Percentiles rank a stretch among this genome's conserved stretches.
Conservation (phyloP, 2,888 invertebrate species). For the Scotopteryx bipunctaria region DNA sequence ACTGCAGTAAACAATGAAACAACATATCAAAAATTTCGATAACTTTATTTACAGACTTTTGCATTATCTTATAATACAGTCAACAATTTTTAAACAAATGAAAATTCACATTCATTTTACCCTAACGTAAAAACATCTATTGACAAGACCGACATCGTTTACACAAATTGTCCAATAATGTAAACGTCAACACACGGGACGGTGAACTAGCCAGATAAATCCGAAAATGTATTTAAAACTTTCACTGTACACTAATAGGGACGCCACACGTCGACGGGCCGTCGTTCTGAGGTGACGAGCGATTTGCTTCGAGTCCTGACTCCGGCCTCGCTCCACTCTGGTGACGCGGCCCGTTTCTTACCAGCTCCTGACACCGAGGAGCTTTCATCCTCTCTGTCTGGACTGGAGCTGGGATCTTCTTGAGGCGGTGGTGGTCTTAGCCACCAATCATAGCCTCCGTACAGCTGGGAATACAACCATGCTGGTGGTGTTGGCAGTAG, state of each 20-base stretch:
- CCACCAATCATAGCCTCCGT: constrained; percentile 89
- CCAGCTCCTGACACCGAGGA: constrained; percentile 66
- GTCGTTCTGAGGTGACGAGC: constrained; percentile 70
- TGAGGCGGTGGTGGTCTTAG: constrained; percentile 75
- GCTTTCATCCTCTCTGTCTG: constrained; percentile 73
- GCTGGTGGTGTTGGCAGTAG: constrained; percentile 89
- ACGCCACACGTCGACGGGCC: constrained; percentile 90
- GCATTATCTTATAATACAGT: constrained; percentile 82
- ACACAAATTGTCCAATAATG: constrained; percentile 46
- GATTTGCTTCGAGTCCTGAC: constrained; percentile 74
- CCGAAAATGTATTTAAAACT: constrained; percentile 32
- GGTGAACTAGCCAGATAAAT: constrained; percentile 51
- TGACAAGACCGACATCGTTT: constrained; percentile 62
- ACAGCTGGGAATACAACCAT: constrained; percentile 90
- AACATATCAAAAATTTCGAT: constrained; percentile 65
- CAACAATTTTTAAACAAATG: constrained; percentile 79
- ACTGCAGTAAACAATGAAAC: constrained; percentile 46
- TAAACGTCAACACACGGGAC: constrained; percentile 54
- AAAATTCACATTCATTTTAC: constrained; percentile 75
- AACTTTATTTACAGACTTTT: constrained; percentile 82
- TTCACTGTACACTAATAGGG: constrained; percentile 82
- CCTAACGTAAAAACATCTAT: constrained; percentile 78
- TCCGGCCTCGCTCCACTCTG: constrained; percentile 76
- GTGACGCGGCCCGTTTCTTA: constrained; percentile 81
- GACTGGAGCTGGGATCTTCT: constrained; percentile 73